Evolutionary conservation across 23 tunicate species (phyloP).

Genomic region (Botrylloides violaceus): DNA sequence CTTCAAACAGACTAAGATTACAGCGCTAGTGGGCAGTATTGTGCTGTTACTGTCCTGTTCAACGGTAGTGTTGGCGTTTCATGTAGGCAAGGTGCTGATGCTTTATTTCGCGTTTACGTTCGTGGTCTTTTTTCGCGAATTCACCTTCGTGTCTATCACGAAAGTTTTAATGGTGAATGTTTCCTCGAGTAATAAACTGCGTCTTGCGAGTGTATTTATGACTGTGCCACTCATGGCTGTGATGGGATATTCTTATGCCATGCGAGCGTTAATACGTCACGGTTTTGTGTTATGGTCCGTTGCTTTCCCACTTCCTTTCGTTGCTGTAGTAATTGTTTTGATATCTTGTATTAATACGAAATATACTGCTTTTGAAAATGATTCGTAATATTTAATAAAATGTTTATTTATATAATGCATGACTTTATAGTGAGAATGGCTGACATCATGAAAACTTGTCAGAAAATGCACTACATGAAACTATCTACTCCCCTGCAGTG

Average conservation of each 20-base stretch:
- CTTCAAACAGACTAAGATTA: background rate
- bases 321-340: background rate
- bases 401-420: no score
- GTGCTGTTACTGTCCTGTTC: background rate
- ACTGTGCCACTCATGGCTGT: background rate
- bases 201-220: constrained; percentile 3
- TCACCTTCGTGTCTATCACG: background rate
- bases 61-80: background rate
- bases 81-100: background rate
- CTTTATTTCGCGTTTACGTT: constrained; percentile 3
- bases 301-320: background rate
- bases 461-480: no score
- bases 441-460: no score
- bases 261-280: background rate
- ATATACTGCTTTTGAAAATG: background rate
- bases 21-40: background rate
- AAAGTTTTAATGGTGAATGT: background rate
- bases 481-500: no score
- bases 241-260: background rate
- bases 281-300: background rate
- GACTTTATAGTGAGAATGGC: no score
- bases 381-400: no score
- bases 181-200: background rate
- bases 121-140: background rate
- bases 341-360: background rate